Percentiles rank a stretch among this genome's conserved stretches.
Evolutionary conservation across 2,888 invertebrate genomes (phyloP).

Genomic region (Zygaena filipendulae): DNA sequence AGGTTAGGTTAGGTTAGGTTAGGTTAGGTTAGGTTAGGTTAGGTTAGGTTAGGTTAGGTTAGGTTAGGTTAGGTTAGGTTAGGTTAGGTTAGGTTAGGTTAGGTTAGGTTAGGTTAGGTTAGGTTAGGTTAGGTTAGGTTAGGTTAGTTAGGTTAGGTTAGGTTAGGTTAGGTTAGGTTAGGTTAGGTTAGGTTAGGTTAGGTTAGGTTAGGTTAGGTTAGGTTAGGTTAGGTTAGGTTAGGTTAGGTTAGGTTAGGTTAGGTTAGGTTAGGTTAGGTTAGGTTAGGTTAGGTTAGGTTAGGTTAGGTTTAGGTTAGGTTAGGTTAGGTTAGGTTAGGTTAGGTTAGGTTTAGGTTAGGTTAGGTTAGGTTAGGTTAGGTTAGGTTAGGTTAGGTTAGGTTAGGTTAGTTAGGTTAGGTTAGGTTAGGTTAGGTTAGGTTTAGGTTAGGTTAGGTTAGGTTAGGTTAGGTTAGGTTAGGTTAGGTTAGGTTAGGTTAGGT

Average conservation of each 20-base stretch:
- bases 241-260: slow-evolving; percentile 13
- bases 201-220: slow-evolving; percentile 10
- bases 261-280: slow-evolving; percentile 10
- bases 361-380: slow-evolving; percentile 11
- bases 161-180: slow-evolving; percentile 13
- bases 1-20: slow-evolving; percentile 10
- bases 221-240: slow-evolving; percentile 12
- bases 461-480: slow-evolving; percentile 15
- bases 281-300: slow-evolving; percentile 9
- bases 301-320: slow-evolving; percentile 12
- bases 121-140: slow-evolving; percentile 19
- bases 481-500: slow-evolving; percentile 16
- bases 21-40: slow-evolving; percentile 9
- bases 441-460: slow-evolving; percentile 16
- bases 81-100: slow-evolving; percentile 16
- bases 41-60: slow-evolving; percentile 14
- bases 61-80: slow-evolving; percentile 16
- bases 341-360: slow-evolving; percentile 13
- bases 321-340: slow-evolving; percentile 14
- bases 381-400: slow-evolving; percentile 10
- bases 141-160: slow-evolving; percentile 13
- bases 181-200: slow-evolving; percentile 12
- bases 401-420: slow-evolving; percentile 9
- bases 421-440: slow-evolving; percentile 13
- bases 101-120: slow-evolving; percentile 19